phyloP scores from a whole-genome alignment of 2,797 vertebrate species.

The Mionectes olivaceus region DNA sequence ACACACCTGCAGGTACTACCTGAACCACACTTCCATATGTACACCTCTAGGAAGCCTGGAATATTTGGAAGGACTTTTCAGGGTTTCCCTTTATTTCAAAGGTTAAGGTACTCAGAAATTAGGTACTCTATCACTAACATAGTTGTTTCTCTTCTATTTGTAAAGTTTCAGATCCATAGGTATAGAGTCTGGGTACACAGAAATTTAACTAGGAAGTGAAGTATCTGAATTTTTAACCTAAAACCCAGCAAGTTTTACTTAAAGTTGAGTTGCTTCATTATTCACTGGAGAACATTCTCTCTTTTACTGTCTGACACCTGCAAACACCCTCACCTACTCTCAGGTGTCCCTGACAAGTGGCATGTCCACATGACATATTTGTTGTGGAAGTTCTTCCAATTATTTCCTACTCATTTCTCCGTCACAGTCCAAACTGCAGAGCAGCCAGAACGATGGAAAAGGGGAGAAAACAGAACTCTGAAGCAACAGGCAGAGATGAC shows the following conservation, averaged over 20 bases:
- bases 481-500: not conserved
- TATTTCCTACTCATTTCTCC: not conserved
- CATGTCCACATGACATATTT: not conserved
- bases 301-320: not conserved
- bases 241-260: not conserved
- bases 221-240: not conserved
- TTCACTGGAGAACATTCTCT: not conserved
- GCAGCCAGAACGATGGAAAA: constrained; percentile 25
- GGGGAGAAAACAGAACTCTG: not conserved
- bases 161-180: not conserved
- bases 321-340: not conserved
- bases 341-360: not conserved
- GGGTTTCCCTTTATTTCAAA: not conserved
- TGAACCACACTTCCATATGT: not conserved
- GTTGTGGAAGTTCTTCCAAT: not conserved
- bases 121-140: not conserved
- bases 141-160: not conserved
- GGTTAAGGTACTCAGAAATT: not conserved
- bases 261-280: not conserved
- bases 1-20: not conserved
- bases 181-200: not conserved
- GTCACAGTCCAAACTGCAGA: not conserved
- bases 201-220: not conserved
- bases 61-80: not conserved
- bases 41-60: not conserved